These are phyloP conservation scores for Scolopax rusticola DNA, from an alignment of 2,797 vertebrate species.

Conservation along the genomic window DNA sequence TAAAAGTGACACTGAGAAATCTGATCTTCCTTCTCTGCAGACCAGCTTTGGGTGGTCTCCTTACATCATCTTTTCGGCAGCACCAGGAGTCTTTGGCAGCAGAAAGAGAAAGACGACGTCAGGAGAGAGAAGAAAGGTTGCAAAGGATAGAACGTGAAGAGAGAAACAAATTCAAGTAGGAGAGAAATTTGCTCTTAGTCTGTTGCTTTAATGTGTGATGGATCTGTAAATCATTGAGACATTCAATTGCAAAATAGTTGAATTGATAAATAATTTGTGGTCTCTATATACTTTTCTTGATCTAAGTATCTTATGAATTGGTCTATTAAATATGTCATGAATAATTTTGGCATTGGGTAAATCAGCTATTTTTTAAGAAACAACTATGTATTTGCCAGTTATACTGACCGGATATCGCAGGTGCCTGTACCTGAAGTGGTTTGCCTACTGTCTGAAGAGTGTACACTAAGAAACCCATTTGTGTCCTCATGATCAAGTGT, in stretches of 20 bases:
- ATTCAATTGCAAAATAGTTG: background rate
- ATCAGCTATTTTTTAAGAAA: background rate
- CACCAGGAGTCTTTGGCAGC: conserved; percentile 94
- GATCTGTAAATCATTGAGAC: background rate
- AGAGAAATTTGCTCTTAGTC: background rate
- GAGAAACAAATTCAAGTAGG: conserved; percentile 94
- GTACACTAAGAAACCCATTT: background rate
- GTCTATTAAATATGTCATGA: background rate
- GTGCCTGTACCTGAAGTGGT: background rate
- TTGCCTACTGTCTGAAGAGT: background rate
- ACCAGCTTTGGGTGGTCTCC: conserved; percentile 85
- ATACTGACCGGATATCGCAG: background rate
- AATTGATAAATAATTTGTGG: background rate
- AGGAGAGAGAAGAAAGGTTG: conserved; percentile 93
- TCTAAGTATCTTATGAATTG: background rate
- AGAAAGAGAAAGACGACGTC: conserved; percentile 91
- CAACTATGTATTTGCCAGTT: background rate
- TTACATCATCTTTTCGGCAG: conserved; percentile 93
- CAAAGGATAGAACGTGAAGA: conserved; percentile 95
- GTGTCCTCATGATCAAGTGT: background rate
- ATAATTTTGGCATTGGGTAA: background rate
- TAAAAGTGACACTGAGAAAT: conserved; percentile 55
- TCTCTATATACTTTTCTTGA: background rate
- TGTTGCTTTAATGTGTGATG: background rate
- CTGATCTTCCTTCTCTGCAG: conserved; percentile 74